Evolutionary conservation across 2,888 invertebrate species (phyloP).

Genomic region (Drosophila antonietae): DNA sequence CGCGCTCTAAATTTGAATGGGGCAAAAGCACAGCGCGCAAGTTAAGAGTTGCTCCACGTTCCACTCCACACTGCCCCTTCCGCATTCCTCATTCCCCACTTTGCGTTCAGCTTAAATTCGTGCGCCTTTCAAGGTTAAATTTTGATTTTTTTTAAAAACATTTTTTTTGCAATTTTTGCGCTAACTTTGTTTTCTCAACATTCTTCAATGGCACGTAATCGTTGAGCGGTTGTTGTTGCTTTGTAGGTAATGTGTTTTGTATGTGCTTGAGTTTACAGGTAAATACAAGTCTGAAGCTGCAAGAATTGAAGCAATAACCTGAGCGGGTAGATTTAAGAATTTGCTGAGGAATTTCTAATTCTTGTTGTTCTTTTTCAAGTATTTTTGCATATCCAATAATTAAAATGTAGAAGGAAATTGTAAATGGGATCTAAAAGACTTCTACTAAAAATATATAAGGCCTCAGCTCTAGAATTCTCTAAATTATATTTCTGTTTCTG

Average conservation of each 20-base stretch:
- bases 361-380: neutral
- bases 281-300: neutral
- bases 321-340: slow-evolving; percentile 17
- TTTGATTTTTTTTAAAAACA: slow-evolving; percentile 12
- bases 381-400: neutral
- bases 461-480: too few relatives aligned
- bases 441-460: too few relatives aligned
- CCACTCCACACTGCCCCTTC: neutral
- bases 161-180: slow-evolving; percentile 38
- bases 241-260: slow-evolving; percentile 27
- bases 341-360: slow-evolving; percentile 2
- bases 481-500: neutral
- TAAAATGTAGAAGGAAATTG: neutral
- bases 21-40: slow-evolving; percentile 8
- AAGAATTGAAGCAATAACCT: neutral
- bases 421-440: neutral
- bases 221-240: slow-evolving; percentile 17
- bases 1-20: slow-evolving; percentile 43
- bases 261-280: slow-evolving; percentile 27
- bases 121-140: slow-evolving; percentile 62
- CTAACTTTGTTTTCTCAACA: slow-evolving; percentile 47
- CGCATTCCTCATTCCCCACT: neutral
- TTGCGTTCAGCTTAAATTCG: slow-evolving; percentile 19
- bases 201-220: slow-evolving; percentile 46
- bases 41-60: neutral